Conservation (phyloP, 2,888 invertebrate species). For the Euplagia quadripunctaria region DNA sequence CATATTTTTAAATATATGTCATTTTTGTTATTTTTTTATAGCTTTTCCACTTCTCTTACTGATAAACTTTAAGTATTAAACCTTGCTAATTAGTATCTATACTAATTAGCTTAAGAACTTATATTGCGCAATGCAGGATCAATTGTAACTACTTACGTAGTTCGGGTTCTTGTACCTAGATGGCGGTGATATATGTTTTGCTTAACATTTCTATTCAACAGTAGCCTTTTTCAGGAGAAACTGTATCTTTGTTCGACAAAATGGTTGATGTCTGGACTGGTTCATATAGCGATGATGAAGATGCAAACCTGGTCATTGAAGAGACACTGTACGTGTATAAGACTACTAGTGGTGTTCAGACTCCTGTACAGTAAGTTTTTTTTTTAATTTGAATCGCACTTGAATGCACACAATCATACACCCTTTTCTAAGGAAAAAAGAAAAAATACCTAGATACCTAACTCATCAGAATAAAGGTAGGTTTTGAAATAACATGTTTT, state of each 20-base stretch:
- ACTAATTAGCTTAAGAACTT: neutral
- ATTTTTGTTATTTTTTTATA: no score
- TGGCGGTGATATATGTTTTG: neutral
- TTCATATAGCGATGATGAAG: neutral
- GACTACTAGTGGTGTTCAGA: neutral
- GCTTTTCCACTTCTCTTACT: no score
- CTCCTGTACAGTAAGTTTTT: constrained; percentile 24
- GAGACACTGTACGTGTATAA: constrained; percentile 14
- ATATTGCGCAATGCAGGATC: neutral
- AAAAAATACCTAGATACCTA: no score
- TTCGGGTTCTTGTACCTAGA: neutral
- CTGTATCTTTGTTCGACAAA: constrained; percentile 9
- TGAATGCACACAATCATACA: neutral
- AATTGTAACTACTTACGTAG: neutral
- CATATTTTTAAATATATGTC: no score
- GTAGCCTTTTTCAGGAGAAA: constrained; percentile 3
- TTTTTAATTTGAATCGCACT: neutral
- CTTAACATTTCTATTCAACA: neutral
- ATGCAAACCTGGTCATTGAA: neutral
- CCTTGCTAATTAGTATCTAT: no score
- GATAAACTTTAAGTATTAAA: no score
- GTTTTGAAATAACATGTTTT: no score
- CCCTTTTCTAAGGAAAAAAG: no score
- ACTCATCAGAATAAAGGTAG: no score
- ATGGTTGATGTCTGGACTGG: constrained; percentile 20